Percentiles rank a stretch among this genome's conserved stretches.
Conservation (phyloP, 2,113 vertebrate species). For the Muscicapa adusta region DNA sequence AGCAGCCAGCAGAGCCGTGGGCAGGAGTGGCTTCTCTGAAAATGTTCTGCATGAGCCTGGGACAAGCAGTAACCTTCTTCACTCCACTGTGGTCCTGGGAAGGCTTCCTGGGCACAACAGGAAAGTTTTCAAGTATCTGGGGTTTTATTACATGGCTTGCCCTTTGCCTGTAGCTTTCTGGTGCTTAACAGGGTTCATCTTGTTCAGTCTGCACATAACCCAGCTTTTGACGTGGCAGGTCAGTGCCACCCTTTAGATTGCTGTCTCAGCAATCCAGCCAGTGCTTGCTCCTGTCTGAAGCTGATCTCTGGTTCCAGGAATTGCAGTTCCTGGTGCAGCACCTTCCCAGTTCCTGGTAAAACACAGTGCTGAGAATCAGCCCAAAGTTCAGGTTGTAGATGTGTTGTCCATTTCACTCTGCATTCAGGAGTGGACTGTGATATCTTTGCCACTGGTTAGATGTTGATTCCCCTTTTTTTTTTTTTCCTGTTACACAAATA, state of each 20-base stretch:
- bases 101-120: accelerated
- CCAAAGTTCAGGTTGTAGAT: not conserved
- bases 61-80: not conserved
- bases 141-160: not conserved
- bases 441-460: not conserved
- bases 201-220: not conserved
- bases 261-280: not conserved
- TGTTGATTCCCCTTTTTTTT: not conserved
- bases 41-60: not conserved
- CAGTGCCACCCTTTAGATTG: not conserved
- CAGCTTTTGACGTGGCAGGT: not conserved
- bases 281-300: not conserved
- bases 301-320: not conserved
- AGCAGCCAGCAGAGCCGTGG: not conserved
- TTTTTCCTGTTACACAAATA: not conserved
- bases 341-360: not conserved
- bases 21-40: not conserved
- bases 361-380: not conserved
- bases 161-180: not conserved
- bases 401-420: not conserved
- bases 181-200: not conserved
- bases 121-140: not conserved
- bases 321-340: not conserved
- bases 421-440: not conserved
- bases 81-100: accelerated